These are phyloP conservation scores for Neodontobutis hainanensis DNA, from an alignment of 2,113 vertebrate species.

Conservation along the genomic window DNA sequence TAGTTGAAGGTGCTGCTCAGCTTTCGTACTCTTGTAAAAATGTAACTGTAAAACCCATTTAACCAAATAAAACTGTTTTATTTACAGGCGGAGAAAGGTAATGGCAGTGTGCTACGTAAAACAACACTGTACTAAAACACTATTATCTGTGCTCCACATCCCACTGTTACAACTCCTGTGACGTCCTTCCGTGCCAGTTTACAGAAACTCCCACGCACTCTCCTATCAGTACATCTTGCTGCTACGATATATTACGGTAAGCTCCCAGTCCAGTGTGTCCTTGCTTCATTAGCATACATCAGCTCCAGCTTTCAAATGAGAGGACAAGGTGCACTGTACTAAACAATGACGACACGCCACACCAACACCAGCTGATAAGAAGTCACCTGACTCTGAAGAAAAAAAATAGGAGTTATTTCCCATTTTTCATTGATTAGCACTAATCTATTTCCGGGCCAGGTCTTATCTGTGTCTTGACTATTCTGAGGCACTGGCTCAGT, in stretches of 20 bases:
- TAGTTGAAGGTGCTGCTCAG: no score
- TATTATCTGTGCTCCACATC: constrained; percentile 22
- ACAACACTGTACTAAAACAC: constrained; percentile 18
- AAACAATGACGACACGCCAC: neutral
- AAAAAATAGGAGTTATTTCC: neutral
- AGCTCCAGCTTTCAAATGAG: neutral
- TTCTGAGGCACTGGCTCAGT: neutral
- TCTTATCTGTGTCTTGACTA: constrained; percentile 6
- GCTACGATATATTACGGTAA: neutral
- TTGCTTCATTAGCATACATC: neutral
- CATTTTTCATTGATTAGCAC: constrained; percentile 17
- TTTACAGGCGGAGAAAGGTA: constrained; percentile 12
- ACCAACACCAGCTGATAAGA: neutral
- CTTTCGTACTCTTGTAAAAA: no score
- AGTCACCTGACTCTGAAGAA: constrained; percentile 22
- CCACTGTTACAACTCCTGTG: constrained; percentile 1
- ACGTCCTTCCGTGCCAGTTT: constrained; percentile 18
- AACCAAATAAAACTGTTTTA: constrained; percentile 5
- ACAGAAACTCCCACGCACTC: constrained; percentile 1
- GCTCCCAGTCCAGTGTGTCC: neutral
- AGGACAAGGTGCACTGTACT: constrained; percentile 4
- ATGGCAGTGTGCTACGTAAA: neutral
- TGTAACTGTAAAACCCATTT: neutral
- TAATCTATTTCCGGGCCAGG: constrained; percentile 30
- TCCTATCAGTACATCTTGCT: constrained; percentile 31